Percentiles rank a stretch among this genome's conserved stretches.
Evolutionary conservation across 1,140 invertebrate species (phyloP).

Genomic region (Hirudo medicinalis): DNA sequence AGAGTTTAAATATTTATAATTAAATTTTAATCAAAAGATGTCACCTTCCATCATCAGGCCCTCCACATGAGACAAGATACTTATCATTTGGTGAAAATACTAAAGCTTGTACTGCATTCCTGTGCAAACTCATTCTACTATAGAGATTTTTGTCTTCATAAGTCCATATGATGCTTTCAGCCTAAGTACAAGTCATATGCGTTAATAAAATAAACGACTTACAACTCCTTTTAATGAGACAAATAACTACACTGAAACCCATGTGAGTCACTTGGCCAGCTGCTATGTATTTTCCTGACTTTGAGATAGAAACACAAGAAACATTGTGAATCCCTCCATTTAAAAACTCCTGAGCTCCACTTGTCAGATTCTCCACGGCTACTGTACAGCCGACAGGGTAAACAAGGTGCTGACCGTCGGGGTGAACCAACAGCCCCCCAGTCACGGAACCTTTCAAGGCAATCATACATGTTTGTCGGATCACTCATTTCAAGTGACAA

Average conservation of each 20-base stretch:
- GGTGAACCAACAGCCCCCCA: conserved; percentile 58
- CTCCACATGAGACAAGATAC: conserved; percentile 70
- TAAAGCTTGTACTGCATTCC: conserved; percentile 66
- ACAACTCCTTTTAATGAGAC: conserved; percentile 12
- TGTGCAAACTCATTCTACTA: conserved; percentile 63
- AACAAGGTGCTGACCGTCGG: conserved; percentile 58
- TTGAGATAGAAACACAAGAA: conserved; percentile 63
- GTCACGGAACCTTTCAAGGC: conserved; percentile 47
- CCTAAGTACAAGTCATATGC: conserved; percentile 32
- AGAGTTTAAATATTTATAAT: background rate
- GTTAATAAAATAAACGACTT: background rate
- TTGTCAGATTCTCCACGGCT: conserved; percentile 58
- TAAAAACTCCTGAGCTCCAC: conserved; percentile 60
- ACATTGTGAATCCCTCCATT: conserved; percentile 70
- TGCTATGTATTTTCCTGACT: conserved; percentile 62
- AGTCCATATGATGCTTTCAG: conserved; percentile 72
- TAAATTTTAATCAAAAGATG: conserved; percentile 12
- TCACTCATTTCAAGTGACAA: background rate
- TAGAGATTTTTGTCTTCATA: conserved; percentile 52
- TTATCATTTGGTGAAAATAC: conserved; percentile 64
- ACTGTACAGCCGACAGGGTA: conserved; percentile 74
- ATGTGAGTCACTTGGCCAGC: conserved; percentile 78
- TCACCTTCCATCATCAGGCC: conserved; percentile 69
- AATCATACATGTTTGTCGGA: background rate
- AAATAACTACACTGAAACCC: conserved; percentile 59